Base-by-base conservation (phyloP, 2,797 vertebrate species). In the Sebastes matsubarae region DNA sequence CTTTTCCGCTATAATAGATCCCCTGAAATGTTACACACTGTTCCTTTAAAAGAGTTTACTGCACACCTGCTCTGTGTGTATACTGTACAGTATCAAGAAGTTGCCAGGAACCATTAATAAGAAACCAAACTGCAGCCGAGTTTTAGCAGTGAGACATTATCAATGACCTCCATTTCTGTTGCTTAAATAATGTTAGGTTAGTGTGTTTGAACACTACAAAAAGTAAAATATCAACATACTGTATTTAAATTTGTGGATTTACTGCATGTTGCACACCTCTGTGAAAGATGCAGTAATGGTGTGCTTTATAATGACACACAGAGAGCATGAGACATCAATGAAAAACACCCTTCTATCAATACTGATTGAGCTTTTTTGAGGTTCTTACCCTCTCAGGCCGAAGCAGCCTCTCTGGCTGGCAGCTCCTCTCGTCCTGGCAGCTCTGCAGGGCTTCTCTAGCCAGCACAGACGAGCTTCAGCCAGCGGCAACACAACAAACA, bases 401-500 rank as follows among this genome's bases (percentile, higher is more conserved):
- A 6, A 75, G 81, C 72, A 11, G 60, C 54, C 29, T 68, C 70
- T 64, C 75, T 60, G 68, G 72, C 79, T 78, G 82, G 72, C 72
- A 66, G 54, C 79, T 30, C 30, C 7, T 7, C 64, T 27, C 32
- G 12, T 72, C 67, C 79, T 86, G 84, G 84, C 82, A 82, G 74
- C 55, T 20, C 77, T 12, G 60, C 74, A 30, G 54, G 4, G 20
- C 70, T 76, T 86, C 66, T 77, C 29, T 79, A 66, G 87, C 83
- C 81, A 79, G 65, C 70, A 25, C 20, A 5, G 7, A 13, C 13
- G 65, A 69, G 52, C 55, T 36, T 8, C 76, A 59, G 81, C 82
- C 87, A 86, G 72, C 71, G 70, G 60, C 78, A 78, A 2, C 70
- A 82, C 82, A 84, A 55, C 77, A 80, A 63, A 86, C 80, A 68